phyloP scores from a whole-genome alignment of 2,888 invertebrate genomes.

The Acanthoscelides obtectus region DNA sequence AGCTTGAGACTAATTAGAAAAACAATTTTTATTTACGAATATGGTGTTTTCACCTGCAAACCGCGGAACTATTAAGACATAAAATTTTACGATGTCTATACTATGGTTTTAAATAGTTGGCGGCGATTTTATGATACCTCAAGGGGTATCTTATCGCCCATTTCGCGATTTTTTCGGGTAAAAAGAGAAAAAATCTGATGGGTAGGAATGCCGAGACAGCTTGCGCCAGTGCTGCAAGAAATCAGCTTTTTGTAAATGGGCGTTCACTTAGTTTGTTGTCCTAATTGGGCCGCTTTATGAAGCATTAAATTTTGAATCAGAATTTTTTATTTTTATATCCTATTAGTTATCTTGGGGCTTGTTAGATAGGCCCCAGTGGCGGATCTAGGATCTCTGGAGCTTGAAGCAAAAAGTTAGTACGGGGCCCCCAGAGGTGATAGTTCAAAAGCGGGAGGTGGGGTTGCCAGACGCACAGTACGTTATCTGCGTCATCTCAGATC shows the following conservation, averaged over 20 bases:
- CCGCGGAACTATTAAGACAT: background rate
- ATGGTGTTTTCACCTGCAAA: background rate
- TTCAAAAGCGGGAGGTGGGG: no score
- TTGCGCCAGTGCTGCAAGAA: background rate
- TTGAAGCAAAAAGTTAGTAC: no score
- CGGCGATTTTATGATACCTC: background rate
- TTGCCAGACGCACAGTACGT: no score
- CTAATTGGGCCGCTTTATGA: background rate
- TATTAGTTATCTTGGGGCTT: no score
- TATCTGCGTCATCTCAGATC: no score
- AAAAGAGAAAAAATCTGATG: background rate
- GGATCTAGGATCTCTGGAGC: no score
- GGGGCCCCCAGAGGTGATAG: no score
- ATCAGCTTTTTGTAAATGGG: background rate
- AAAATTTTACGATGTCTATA: background rate
- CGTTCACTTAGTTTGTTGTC: background rate
- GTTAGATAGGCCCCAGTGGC: no score
- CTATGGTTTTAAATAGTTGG: background rate
- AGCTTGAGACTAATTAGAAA: background rate
- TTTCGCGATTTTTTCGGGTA: background rate
- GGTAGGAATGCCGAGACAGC: background rate
- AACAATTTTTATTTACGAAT: background rate
- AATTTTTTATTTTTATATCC: background rate
- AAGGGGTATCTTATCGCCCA: background rate
- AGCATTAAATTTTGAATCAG: background rate